Evolutionary conservation across 2,113 vertebrate genomes (phyloP).

Genomic region (Amphiprion percula): DNA sequence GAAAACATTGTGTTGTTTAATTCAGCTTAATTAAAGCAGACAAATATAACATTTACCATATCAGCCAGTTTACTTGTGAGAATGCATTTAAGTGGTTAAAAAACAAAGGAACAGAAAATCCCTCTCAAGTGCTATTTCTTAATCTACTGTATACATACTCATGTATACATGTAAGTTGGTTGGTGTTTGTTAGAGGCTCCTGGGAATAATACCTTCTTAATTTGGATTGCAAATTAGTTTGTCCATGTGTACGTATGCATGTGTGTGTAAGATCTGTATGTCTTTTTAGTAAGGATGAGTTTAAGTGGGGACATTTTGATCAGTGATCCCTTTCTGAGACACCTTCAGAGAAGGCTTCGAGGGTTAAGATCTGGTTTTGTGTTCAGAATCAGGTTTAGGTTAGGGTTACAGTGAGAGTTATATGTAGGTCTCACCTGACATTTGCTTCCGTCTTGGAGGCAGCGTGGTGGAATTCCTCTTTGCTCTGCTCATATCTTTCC

Average conservation of each 20-base stretch:
- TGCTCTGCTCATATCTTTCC: constrained; percentile 89
- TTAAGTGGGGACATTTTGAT: neutral
- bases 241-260: neutral
- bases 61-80: constrained; percentile 68
- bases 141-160: constrained; percentile 35
- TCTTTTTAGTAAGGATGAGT: neutral
- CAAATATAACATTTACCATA: constrained; percentile 78
- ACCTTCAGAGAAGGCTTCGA: too few relatives aligned
- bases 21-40: constrained; percentile 71
- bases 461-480: constrained; percentile 90
- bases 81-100: constrained; percentile 65
- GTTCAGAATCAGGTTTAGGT: too few relatives aligned
- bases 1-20: constrained; percentile 69
- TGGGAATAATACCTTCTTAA: constrained; percentile 47
- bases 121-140: constrained; percentile 64
- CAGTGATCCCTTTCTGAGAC: neutral
- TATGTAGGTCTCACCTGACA: constrained; percentile 87
- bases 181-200: constrained; percentile 29
- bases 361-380: too few relatives aligned
- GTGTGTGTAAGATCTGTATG: too few relatives aligned
- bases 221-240: constrained; percentile 47
- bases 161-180: constrained; percentile 19
- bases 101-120: constrained; percentile 65
- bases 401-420: neutral
- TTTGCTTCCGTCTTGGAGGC: constrained; percentile 85